These are phyloP conservation scores for Triplophysa tibetana DNA, from an alignment of 2,113 vertebrate species.

Conservation along the genomic window DNA sequence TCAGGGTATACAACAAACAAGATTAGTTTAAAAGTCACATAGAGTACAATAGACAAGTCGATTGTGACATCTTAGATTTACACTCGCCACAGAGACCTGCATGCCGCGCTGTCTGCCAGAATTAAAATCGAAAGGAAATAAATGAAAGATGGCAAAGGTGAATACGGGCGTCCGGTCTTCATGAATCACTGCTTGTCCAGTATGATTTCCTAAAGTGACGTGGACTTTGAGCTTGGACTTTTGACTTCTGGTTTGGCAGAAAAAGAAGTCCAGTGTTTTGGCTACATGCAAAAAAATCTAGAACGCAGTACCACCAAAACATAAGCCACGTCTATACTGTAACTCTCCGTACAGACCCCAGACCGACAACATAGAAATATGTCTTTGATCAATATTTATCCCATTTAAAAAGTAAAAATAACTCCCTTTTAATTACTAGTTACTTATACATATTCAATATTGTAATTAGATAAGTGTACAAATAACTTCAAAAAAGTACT, in stretches of 20 bases:
- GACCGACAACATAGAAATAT: neutral
- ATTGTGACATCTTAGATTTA: neutral
- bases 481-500: too few species aligned
- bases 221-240: slow-evolving; percentile 9
- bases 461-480: too few species aligned
- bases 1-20: too few species aligned
- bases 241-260: slow-evolving; percentile 39
- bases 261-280: neutral
- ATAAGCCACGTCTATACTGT: neutral
- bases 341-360: neutral
- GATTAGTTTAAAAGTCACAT: neutral
- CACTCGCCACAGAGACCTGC: neutral
- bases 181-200: slow-evolving; percentile 24
- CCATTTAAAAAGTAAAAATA: neutral
- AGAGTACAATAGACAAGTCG: neutral
- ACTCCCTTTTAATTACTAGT: neutral
- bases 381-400: neutral
- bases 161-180: slow-evolving; percentile 15
- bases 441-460: too few species aligned
- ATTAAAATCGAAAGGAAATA: neutral
- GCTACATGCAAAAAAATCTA: neutral
- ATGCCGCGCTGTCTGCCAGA: slow-evolving; percentile 6
- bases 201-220: slow-evolving; percentile 6
- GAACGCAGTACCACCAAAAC: neutral
- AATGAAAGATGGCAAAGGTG: slow-evolving; percentile 11